Base-by-base conservation (phyloP, 1,140 invertebrate genomes). In the Monomorium pharaonis region DNA sequence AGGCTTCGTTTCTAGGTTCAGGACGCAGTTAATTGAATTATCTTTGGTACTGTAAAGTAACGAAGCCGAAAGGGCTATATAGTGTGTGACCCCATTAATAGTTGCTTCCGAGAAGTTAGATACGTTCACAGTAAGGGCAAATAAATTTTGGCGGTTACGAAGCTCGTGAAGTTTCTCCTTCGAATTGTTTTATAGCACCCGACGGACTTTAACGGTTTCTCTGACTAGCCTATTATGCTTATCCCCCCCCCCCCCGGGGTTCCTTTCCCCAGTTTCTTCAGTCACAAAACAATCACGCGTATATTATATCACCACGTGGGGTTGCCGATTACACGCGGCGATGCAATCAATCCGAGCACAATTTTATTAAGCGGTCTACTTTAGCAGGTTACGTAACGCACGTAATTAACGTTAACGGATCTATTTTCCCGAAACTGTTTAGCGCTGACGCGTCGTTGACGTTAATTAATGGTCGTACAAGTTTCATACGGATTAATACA, bases 101-200 rank as follows among this genome's bases (percentile, higher is more conserved):
- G 83, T 86, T 75, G 77, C 77, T 78, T 58, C 54, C 62, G 77
- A 60, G 83, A 90, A 91, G 87, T 90, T 91, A 81, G 83, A 88
- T 84, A 81, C 87, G 58, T 89, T 89, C 60, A 54, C 49, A 54
- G 65, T 49, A 78, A 81, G 69, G 47, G 42, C 24, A 49, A 89
- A 84, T 86, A 89, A 91, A 86, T 89, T 90, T 81, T 54, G 54
- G 18, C 84, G 51, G 74, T 65, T 89, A 72, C 47, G 44, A 85
- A 54, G 62, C 21, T 63, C 44, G n/a, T n/a, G 33, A 74, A 86
- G 90, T 90, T 86, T 90, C 89, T 87, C 81, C 85, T 60, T 56
- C 54, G 56, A 89, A 91, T 91, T 91, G 88, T 91, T 91, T 91
- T 91, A 91, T 70, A 89, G 81, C 33, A 84, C 88, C 90, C 89